phyloP scores from a whole-genome alignment of 2,113 vertebrate species.

The Phoxinus phoxinus region DNA sequence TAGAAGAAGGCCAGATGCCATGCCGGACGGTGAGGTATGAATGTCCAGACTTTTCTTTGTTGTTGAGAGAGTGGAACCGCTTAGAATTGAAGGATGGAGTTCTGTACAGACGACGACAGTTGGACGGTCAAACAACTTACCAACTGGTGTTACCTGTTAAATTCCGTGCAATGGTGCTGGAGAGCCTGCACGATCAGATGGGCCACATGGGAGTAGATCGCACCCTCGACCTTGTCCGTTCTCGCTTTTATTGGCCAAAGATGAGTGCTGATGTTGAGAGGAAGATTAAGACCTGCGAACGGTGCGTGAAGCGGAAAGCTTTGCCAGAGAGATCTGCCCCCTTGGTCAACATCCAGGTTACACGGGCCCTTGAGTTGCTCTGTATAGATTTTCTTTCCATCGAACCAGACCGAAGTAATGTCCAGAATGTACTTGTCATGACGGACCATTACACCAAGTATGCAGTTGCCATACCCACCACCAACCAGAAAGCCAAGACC shows the following conservation, averaged over 20 bases:
- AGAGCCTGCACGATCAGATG: background rate
- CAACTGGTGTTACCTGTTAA: background rate
- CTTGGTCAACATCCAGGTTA: background rate
- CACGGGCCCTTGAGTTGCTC: background rate
- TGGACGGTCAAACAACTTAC: background rate
- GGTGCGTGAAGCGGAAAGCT: background rate
- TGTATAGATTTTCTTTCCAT: background rate
- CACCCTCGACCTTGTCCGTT: background rate
- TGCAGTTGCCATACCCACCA: background rate
- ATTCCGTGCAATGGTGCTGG: background rate
- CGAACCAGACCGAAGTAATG: background rate
- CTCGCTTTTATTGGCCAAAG: background rate
- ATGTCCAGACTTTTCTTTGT: too few species aligned
- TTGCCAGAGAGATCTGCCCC: background rate
- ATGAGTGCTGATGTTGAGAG: background rate
- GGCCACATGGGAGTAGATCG: background rate
- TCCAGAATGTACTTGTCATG: background rate
- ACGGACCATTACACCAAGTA: background rate
- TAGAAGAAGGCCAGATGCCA: constrained; percentile 1
- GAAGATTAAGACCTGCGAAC: background rate
- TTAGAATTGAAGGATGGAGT: too few species aligned
- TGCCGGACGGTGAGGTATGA: too few species aligned
- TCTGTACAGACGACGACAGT: too few species aligned
- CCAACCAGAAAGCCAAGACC: background rate
- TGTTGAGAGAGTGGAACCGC: too few species aligned